These are phyloP conservation scores for Heterotilapia buettikoferi DNA, from an alignment of 2,113 vertebrate species.

Conservation along the genomic window DNA sequence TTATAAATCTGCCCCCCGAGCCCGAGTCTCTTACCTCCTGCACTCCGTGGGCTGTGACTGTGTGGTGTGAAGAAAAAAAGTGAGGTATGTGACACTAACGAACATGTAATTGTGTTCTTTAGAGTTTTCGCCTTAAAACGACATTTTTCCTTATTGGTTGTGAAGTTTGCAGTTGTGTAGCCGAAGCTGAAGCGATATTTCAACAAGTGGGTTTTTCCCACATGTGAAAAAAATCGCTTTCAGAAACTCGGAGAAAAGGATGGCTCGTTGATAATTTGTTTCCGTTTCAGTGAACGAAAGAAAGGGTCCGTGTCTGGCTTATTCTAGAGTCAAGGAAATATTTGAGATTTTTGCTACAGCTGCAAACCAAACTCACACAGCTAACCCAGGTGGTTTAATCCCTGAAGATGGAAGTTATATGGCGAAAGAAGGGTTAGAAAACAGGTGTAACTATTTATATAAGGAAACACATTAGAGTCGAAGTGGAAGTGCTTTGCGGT, in stretches of 20 bases:
- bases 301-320: background rate
- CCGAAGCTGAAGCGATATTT: background rate
- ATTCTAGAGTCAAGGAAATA: background rate
- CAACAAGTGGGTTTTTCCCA: constrained; percentile 18
- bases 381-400: background rate
- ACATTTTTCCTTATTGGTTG: background rate
- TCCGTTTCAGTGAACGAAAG: background rate
- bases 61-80: background rate
- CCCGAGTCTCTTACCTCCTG: background rate
- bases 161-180: background rate
- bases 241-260: background rate
- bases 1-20: constrained; percentile 35
- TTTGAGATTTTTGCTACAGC: background rate
- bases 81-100: constrained; percentile 30
- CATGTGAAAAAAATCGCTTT: background rate
- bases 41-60: background rate
- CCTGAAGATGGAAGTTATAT: background rate
- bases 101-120: background rate
- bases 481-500: background rate
- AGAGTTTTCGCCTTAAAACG: background rate
- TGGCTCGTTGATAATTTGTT: background rate
- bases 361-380: background rate
- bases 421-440: background rate
- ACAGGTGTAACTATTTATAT: background rate
- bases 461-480: background rate